Conservation (phyloP, 2,113 vertebrate genomes). For the Scomber scombrus region DNA sequence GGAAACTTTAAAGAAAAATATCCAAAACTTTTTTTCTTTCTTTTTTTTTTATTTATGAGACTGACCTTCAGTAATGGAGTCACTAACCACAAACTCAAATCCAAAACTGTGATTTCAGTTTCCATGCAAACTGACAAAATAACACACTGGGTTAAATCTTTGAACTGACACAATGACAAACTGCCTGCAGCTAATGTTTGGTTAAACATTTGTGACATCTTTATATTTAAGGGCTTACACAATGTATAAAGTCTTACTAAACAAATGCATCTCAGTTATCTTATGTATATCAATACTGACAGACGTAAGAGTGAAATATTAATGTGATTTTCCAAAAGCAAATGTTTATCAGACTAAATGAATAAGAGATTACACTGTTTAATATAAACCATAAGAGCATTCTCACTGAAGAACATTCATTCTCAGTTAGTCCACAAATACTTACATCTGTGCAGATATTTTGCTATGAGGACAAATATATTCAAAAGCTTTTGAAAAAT, state of each 20-base stretch:
- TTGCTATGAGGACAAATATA: too few relatives aligned
- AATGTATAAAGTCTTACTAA: constrained; percentile 26
- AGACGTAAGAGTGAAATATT: not conserved
- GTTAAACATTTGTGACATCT: constrained; percentile 53
- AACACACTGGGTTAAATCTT: constrained; percentile 43
- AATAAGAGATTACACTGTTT: too few relatives aligned
- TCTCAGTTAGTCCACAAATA: not conserved
- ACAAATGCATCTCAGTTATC: constrained; percentile 26
- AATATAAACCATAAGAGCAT: too few relatives aligned
- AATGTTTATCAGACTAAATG: too few relatives aligned
- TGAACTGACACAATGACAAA: constrained; percentile 60
- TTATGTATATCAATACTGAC: not conserved
- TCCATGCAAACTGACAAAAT: constrained; percentile 59
- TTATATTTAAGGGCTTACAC: constrained; percentile 36
- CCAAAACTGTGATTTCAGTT: constrained; percentile 37
- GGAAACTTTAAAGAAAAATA: not conserved
- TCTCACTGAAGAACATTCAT: too few relatives aligned
- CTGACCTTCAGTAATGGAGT: too few relatives aligned
- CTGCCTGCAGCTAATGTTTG: constrained; percentile 49
- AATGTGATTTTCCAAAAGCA: too few relatives aligned
- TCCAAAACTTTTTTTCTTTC: too few relatives aligned
- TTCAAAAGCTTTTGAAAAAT: too few relatives aligned
- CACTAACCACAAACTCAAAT: too few relatives aligned
- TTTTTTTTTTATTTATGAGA: too few relatives aligned
- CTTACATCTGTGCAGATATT: too few relatives aligned